Percentiles rank a stretch among this genome's conserved stretches.
phyloP scores from a whole-genome alignment of 2,113 vertebrate species.

The Sapayoa aenigma region DNA sequence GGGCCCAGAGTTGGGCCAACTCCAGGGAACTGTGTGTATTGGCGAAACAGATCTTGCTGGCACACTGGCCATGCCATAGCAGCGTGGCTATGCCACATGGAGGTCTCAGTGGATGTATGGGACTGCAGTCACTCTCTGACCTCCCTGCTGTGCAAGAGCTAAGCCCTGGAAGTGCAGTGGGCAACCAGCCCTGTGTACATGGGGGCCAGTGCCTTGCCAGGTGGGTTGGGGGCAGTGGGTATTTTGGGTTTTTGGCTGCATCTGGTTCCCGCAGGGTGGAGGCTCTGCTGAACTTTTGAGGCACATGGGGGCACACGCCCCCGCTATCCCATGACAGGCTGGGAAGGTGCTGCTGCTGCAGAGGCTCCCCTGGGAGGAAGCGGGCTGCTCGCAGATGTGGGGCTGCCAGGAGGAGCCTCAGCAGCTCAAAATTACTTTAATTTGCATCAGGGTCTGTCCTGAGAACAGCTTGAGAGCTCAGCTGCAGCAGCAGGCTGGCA shows the following conservation, averaged over 20 bases:
- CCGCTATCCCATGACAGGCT: neutral
- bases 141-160: accelerated
- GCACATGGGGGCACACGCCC: neutral
- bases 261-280: neutral
- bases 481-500: neutral
- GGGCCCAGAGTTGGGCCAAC: accelerated
- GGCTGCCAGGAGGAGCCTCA: neutral
- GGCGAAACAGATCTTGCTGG: accelerated
- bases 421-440: slow-evolving; percentile 60
- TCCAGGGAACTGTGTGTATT: neutral
- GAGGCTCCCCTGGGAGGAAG: slow-evolving; percentile 61
- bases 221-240: neutral
- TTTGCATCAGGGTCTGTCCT: slow-evolving; percentile 50
- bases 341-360: neutral
- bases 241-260: neutral
- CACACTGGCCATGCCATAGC: accelerated
- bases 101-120: accelerated
- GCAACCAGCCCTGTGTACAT: accelerated
- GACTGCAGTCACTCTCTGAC: accelerated
- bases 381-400: neutral
- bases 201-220: neutral
- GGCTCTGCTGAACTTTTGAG: neutral
- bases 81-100: accelerated
- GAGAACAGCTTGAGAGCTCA: neutral
- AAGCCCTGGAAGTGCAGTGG: accelerated